phyloP scores from a whole-genome alignment of 1,140 invertebrate genomes.

The Chlorops oryzae region DNA sequence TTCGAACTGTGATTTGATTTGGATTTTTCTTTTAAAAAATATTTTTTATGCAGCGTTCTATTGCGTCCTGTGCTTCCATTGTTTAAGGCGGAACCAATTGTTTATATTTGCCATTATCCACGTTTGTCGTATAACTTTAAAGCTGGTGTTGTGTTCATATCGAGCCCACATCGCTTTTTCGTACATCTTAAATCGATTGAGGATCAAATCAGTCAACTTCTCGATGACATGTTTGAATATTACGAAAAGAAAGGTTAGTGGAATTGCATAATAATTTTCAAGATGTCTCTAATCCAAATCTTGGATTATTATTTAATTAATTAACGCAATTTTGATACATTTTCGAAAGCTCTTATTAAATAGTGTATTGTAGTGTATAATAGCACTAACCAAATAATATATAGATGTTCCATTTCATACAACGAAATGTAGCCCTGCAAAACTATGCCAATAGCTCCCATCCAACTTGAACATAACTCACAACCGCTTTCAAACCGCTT shows the following conservation, averaged over 20 bases:
- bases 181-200: slow-evolving; percentile 52
- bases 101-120: slow-evolving; percentile 30
- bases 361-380: no score
- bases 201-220: slow-evolving; percentile 41
- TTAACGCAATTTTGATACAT: no score
- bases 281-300: no score
- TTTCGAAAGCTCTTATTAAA: no score
- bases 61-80: slow-evolving; percentile 38
- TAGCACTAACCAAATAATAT: no score
- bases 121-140: slow-evolving; percentile 27
- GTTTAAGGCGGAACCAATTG: slow-evolving; percentile 31
- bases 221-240: slow-evolving; percentile 52
- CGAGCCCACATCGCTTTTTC: slow-evolving; percentile 52
- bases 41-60: slow-evolving; percentile 22
- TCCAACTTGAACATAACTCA: no score
- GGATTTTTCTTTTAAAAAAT: not conserved
- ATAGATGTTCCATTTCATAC: no score
- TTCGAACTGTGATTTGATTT: not conserved
- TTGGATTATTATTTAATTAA: no score
- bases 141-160: slow-evolving; percentile 25
- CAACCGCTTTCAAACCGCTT: no score
- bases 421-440: no score
- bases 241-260: slow-evolving; percentile 52
- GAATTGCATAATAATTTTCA: no score
- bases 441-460: no score